Conservation (phyloP, 2,797 vertebrate species). For the Acrossocheilus wenchowensis region DNA sequence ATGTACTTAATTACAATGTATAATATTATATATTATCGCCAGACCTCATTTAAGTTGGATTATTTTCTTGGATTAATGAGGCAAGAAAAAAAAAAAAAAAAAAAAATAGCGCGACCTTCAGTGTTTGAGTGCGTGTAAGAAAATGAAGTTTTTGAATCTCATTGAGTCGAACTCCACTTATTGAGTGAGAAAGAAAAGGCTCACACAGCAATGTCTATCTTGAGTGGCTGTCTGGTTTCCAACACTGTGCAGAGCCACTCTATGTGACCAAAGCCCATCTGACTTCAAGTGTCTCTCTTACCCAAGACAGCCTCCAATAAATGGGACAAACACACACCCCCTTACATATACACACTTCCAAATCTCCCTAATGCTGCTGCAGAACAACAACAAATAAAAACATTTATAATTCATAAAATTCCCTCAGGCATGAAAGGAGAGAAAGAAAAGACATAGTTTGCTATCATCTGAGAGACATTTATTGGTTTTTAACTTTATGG, state of each 20-base stretch:
- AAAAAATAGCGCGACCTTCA: neutral
- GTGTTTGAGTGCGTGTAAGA: neutral
- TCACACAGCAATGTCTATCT: neutral
- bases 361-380: slow-evolving; percentile 6
- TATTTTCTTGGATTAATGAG: neutral
- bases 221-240: slow-evolving; percentile 11
- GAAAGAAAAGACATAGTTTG: neutral
- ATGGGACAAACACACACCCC: slow-evolving; percentile 10
- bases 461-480: slow-evolving; percentile 27
- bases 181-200: slow-evolving; percentile 17
- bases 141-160: slow-evolving; percentile 8
- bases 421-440: slow-evolving; percentile 31
- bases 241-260: slow-evolving; percentile 9
- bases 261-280: slow-evolving; percentile 17
- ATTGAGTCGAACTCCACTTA: slow-evolving; percentile 11
- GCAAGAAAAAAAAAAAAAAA: neutral
- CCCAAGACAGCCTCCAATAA: slow-evolving; percentile 22
- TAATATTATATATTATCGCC: neutral
- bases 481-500: slow-evolving; percentile 41
- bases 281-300: slow-evolving; percentile 24
- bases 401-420: slow-evolving; percentile 48
- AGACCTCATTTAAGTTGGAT: neutral
- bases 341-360: slow-evolving; percentile 13
- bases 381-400: slow-evolving; percentile 44
- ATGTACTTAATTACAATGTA: neutral